Conservation (phyloP, 1,140 invertebrate species). For the Drosophila sucinea region DNA sequence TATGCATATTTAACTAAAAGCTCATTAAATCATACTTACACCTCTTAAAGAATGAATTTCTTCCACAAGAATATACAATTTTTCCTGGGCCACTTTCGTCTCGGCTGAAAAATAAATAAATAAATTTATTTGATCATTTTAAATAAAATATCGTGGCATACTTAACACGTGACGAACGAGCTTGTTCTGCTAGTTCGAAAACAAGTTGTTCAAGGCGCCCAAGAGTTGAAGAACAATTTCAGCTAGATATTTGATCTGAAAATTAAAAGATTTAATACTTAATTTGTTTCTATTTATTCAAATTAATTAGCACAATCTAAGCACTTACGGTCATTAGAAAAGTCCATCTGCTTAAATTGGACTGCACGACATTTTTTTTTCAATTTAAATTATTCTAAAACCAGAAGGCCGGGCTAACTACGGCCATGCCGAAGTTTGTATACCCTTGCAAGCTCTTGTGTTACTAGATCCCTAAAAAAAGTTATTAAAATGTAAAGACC, state of each 20-base stretch:
- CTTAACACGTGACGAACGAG: background rate
- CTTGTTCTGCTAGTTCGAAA: constrained; percentile 9
- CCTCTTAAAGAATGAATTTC: constrained; percentile 15
- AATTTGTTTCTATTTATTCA: background rate
- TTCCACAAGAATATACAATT: constrained; percentile 16
- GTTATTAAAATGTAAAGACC: too few species aligned
- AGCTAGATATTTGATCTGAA: constrained; percentile 2
- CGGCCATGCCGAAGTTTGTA: too few species aligned
- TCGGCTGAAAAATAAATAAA: constrained; percentile 7
- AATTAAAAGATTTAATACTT: background rate
- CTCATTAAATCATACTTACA: background rate
- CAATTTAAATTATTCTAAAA: background rate
- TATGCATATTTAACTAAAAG: constrained; percentile 1
- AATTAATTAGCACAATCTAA: background rate
- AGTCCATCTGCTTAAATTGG: background rate
- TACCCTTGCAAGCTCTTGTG: too few species aligned
- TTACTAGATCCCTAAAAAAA: too few species aligned
- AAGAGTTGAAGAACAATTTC: background rate
- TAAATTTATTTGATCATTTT: background rate
- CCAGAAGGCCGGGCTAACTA: too few species aligned
- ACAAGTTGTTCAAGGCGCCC: constrained; percentile 3
- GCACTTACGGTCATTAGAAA: background rate
- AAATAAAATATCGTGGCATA: background rate
- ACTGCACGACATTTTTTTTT: constrained; percentile 5
- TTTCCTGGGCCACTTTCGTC: constrained; percentile 6